Percentiles rank a stretch among this genome's conserved stretches.
phyloP scores from a whole-genome alignment of 2,113 vertebrate species.

The Oceanites oceanicus region DNA sequence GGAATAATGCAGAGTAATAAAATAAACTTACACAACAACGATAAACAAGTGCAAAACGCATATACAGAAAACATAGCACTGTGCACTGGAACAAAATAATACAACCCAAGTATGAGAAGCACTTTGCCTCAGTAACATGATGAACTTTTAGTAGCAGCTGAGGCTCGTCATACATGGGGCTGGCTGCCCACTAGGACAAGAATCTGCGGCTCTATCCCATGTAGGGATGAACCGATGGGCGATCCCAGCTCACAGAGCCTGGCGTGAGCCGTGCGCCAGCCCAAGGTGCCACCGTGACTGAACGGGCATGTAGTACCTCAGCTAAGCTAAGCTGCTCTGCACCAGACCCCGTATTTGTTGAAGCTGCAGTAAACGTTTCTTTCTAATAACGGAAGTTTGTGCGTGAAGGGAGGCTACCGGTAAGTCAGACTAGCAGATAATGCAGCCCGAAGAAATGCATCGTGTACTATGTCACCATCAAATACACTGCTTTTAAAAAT shows the following conservation, averaged over 20 bases:
- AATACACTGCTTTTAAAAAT: background rate
- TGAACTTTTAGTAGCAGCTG: background rate
- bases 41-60: background rate
- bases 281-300: background rate
- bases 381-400: fast-evolving
- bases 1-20: background rate
- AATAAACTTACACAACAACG: background rate
- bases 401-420: background rate
- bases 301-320: background rate
- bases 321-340: background rate
- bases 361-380: background rate
- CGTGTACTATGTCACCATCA: background rate
- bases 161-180: too few species aligned
- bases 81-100: background rate
- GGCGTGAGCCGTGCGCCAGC: fast-evolving
- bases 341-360: too few species aligned
- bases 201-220: fast-evolving
- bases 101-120: background rate
- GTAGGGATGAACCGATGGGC: too few species aligned
- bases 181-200: background rate
- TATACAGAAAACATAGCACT: background rate
- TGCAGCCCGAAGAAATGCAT: background rate
- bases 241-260: background rate
- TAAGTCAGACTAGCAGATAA: background rate
- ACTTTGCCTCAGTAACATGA: fast-evolving